Evolutionary conservation across 1,140 invertebrate genomes (phyloP).

Genomic region (Drosophila arawakana): DNA sequence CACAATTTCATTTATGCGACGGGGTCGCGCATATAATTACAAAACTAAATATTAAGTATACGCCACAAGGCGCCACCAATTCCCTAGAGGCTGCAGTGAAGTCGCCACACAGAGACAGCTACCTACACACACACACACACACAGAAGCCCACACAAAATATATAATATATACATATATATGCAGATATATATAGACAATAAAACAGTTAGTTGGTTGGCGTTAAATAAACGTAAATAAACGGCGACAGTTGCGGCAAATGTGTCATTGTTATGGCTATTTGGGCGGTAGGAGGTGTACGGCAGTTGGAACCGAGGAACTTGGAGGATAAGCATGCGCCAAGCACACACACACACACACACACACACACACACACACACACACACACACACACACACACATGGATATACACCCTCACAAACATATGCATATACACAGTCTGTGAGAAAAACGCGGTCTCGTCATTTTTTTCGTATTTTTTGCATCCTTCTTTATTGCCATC

Average conservation of each 20-base stretch:
- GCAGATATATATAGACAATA: slow-evolving; percentile 14
- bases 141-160: slow-evolving; percentile 3
- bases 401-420: not conserved
- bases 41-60: slow-evolving; percentile 76
- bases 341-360: slow-evolving; percentile 5
- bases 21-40: slow-evolving; percentile 65
- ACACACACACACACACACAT: not conserved
- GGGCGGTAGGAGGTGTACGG: slow-evolving; percentile 1
- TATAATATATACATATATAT: not conserved
- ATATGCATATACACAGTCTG: not conserved
- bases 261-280: slow-evolving; percentile 44
- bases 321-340: slow-evolving; percentile 47
- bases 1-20: slow-evolving; percentile 57
- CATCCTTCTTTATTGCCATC: slow-evolving; percentile 7
- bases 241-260: slow-evolving; percentile 48
- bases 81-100: slow-evolving; percentile 44
- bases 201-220: slow-evolving; percentile 44
- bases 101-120: slow-evolving; percentile 20
- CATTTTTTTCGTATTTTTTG: slow-evolving; percentile 3
- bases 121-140: not conserved
- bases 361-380: not conserved
- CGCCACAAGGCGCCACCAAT: slow-evolving; percentile 61
- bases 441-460: slow-evolving; percentile 24
- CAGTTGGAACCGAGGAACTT: not conserved
- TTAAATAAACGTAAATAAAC: slow-evolving; percentile 53